Percentiles rank a stretch among this genome's conserved stretches.
phyloP scores from a whole-genome alignment of 2,888 invertebrate genomes.

The Augochlorella aurata region DNA sequence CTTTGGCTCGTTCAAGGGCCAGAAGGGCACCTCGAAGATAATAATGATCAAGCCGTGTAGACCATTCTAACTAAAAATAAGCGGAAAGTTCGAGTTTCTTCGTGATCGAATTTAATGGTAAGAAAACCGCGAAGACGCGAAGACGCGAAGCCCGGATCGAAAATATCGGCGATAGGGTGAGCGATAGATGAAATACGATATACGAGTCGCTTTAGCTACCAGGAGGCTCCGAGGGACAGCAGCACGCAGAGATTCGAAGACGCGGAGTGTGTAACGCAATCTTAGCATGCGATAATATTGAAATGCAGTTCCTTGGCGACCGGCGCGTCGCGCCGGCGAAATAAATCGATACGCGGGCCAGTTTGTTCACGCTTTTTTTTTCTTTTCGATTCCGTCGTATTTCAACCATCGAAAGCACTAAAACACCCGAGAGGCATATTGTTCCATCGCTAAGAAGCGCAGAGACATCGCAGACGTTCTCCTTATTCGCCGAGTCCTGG shows the following conservation, averaged over 20 bases:
- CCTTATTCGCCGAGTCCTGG: not conserved
- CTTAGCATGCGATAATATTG: slow-evolving; percentile 78
- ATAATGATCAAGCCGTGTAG: too few relatives aligned
- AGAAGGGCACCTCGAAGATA: too few relatives aligned
- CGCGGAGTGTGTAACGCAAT: slow-evolving; percentile 71
- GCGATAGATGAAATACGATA: slow-evolving; percentile 21
- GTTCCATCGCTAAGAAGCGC: slow-evolving; percentile 38
- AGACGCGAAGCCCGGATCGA: not conserved
- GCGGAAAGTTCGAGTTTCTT: not conserved
- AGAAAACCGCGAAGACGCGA: not conserved
- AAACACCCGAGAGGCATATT: slow-evolving; percentile 61
- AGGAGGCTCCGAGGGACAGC: not conserved
- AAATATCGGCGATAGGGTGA: slow-evolving; percentile 21
- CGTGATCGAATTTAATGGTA: slow-evolving; percentile 10
- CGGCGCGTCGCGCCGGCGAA: slow-evolving; percentile 65
- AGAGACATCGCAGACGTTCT: not conserved
- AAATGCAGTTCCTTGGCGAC: slow-evolving; percentile 80
- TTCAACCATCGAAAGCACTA: slow-evolving; percentile 44
- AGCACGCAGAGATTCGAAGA: slow-evolving; percentile 35
- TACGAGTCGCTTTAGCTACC: not conserved
- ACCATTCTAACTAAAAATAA: too few relatives aligned
- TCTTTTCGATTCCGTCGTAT: slow-evolving; percentile 38
- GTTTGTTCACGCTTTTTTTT: slow-evolving; percentile 39
- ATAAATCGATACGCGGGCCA: slow-evolving; percentile 74
- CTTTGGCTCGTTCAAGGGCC: too few relatives aligned